These are phyloP conservation scores for Paratilapia polleni DNA, from an alignment of 2,113 vertebrate genomes.

Conservation along the genomic window DNA sequence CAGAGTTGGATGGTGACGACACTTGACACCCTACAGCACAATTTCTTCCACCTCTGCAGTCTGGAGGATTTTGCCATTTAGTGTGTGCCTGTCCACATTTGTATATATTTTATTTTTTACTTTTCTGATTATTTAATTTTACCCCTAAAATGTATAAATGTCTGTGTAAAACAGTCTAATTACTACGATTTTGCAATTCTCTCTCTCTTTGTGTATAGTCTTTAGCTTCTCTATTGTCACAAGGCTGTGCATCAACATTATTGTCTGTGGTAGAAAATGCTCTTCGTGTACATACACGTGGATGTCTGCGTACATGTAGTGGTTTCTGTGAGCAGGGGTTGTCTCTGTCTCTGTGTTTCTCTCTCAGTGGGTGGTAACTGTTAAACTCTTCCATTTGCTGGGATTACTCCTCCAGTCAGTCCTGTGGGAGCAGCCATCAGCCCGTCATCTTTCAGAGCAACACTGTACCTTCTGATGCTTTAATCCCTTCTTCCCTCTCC, in stretches of 20 bases:
- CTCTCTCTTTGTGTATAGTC: neutral
- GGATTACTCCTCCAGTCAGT: conserved; percentile 67
- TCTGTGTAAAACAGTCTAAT: neutral
- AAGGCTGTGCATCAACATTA: neutral
- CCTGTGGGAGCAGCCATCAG: conserved; percentile 69
- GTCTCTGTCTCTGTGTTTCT: conserved; percentile 20
- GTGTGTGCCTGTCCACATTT: neutral
- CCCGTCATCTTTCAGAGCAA: conserved; percentile 62
- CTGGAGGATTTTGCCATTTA: neutral
- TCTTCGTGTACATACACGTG: neutral
- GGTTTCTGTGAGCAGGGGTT: neutral
- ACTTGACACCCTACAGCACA: neutral
- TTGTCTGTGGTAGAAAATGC: neutral
- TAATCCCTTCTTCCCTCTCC: conserved; percentile 66
- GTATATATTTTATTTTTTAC: neutral
- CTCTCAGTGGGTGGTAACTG: conserved; percentile 70
- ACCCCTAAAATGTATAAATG: neutral
- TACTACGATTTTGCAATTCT: neutral
- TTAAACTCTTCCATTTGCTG: conserved; percentile 69
- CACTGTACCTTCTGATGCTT: conserved; percentile 68
- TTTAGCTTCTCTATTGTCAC: neutral
- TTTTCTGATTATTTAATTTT: neutral
- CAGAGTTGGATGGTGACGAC: neutral
- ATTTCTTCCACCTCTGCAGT: conserved; percentile 14
- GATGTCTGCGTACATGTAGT: neutral